Evolutionary conservation across 2,797 vertebrate species (phyloP).

Genomic region (Sternarchorhynchus goeldii): DNA sequence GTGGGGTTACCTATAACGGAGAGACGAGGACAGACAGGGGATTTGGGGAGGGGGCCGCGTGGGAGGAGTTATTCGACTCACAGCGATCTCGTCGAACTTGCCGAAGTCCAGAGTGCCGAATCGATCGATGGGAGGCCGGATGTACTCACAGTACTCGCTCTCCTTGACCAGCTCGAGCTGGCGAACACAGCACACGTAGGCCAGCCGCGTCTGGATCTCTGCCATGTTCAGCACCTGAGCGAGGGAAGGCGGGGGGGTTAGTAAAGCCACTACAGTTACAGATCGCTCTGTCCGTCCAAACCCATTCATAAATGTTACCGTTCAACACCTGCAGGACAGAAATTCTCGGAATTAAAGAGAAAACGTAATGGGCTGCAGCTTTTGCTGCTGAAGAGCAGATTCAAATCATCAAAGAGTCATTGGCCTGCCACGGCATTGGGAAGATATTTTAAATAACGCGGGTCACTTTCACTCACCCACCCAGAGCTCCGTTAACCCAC

Average conservation of each 20-base stretch:
- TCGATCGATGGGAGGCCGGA: constrained; percentile 87
- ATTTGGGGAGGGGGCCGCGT: neutral
- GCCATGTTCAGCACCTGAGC: constrained; percentile 93
- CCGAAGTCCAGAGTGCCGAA: constrained; percentile 91
- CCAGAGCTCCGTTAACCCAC: neutral
- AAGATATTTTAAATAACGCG: constrained; percentile 11
- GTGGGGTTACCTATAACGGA: too few relatives aligned
- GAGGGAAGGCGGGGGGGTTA: neutral
- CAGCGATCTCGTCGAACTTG: constrained; percentile 93
- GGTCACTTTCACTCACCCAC: constrained; percentile 1
- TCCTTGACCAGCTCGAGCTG: constrained; percentile 90
- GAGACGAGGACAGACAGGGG: too few relatives aligned
- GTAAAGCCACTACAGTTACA: neutral
- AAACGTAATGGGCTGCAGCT: neutral
- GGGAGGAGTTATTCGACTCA: constrained; percentile 67
- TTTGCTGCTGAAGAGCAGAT: neutral
- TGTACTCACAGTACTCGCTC: constrained; percentile 92
- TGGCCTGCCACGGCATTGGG: neutral
- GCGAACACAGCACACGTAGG: constrained; percentile 92
- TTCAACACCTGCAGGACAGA: neutral
- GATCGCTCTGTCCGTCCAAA: neutral
- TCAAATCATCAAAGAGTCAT: neutral
- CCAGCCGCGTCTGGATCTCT: constrained; percentile 92
- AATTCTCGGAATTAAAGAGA: neutral
- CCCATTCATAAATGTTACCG: neutral